Conservation (phyloP, 2,113 vertebrate genomes). For the Oreocharis arfaki region DNA sequence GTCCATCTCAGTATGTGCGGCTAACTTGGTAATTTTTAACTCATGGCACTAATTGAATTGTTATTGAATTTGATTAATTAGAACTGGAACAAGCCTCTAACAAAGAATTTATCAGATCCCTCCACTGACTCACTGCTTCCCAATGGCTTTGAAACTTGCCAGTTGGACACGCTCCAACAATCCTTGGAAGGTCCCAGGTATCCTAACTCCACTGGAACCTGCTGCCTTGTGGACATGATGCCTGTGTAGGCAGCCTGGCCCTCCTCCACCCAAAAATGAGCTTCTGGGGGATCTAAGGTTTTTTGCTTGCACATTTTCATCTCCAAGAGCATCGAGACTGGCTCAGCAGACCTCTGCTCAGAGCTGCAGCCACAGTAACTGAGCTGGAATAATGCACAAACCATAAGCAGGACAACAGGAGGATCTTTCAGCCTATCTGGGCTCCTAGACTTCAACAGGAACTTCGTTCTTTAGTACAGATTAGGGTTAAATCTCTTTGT, state of each 20-base stretch:
- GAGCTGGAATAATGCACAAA: background rate
- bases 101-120: conserved; percentile 29
- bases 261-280: background rate
- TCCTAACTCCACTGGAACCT: background rate
- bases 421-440: background rate
- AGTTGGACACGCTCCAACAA: background rate
- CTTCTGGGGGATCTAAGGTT: background rate
- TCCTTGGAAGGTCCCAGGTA: background rate
- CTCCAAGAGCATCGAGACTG: background rate
- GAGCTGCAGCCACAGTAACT: background rate
- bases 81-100: conserved; percentile 9
- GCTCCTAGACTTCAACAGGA: background rate
- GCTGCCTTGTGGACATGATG: background rate
- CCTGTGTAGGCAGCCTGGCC: background rate
- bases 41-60: conserved; percentile 45
- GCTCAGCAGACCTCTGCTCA: background rate
- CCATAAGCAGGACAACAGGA: background rate
- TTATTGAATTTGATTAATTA: conserved; percentile 53
- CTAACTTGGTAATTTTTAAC: conserved; percentile 59
- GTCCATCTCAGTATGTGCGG: background rate
- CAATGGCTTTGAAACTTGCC: background rate
- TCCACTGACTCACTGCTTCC: background rate
- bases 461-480: background rate
- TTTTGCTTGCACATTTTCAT: background rate
- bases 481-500: background rate